phyloP scores from a whole-genome alignment of 2,113 vertebrate genomes.

The human (Homo sapiens) region GRCh38 chr4:5393001-5393500 shows the following conservation, averaged over 20 bases:
- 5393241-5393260: not conserved
- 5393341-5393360: accelerated
- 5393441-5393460: too few relatives aligned
- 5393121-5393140: not conserved
- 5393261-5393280: accelerated
- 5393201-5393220: accelerated
- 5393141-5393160: not conserved
- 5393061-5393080: not conserved
- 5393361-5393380: not conserved
- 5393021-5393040: not conserved
- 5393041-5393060: not conserved
- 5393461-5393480: too few relatives aligned
- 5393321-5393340: accelerated
- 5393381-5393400: not conserved
- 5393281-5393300: not conserved
- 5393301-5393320: not conserved
- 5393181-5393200: too few relatives aligned
- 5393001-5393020: not conserved
- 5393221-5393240: accelerated
- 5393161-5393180: not conserved
- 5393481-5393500: too few relatives aligned
- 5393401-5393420: too few relatives aligned
- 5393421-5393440: too few relatives aligned
- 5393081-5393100: not conserved
- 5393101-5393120: not conserved